Percentiles rank a stretch among this genome's conserved stretches.
Conservation (phyloP, 2,113 vertebrate species). For the Aphelocoma coerulescens region DNA sequence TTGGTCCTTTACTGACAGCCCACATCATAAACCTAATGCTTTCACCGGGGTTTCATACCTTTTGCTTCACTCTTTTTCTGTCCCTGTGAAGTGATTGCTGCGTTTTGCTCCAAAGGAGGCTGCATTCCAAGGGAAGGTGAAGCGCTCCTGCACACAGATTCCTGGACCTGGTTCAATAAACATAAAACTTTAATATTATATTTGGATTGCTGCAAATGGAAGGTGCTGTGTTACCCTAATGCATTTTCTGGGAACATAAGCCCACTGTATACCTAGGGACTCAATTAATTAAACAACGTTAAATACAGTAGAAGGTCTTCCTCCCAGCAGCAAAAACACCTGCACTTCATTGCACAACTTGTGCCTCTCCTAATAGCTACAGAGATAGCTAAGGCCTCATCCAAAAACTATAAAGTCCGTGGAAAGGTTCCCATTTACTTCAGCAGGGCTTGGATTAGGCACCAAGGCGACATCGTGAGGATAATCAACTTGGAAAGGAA, state of each 20-base stretch:
- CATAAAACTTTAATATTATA: constrained; percentile 42
- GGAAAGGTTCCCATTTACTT: constrained; percentile 25
- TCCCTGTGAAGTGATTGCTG: not conserved
- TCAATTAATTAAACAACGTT: constrained; percentile 59
- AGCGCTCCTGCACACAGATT: not conserved
- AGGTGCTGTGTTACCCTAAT: constrained; percentile 34
- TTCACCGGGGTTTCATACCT: not conserved
- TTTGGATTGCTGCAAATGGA: constrained; percentile 32
- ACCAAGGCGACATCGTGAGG: fast-evolving
- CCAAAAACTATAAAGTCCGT: constrained; percentile 37
- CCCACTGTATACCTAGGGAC: not conserved
- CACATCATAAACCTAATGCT: not conserved
- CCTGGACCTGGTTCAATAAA: constrained; percentile 41
- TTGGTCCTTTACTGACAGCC: not conserved
- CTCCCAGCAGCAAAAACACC: constrained; percentile 26
- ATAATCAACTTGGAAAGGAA: constrained; percentile 1
- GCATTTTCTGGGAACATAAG: constrained; percentile 51
- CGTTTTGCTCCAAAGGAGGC: not conserved
- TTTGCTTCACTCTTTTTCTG: not conserved
- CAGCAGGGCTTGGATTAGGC: not conserved
- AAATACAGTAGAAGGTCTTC: constrained; percentile 50
- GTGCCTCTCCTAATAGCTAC: not conserved
- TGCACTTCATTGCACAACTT: constrained; percentile 33
- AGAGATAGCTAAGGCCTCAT: constrained; percentile 9
- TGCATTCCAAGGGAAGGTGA: constrained; percentile 22